Evolutionary conservation across 2,888 invertebrate species (phyloP).

Genomic region (Tribolium freemani): DNA sequence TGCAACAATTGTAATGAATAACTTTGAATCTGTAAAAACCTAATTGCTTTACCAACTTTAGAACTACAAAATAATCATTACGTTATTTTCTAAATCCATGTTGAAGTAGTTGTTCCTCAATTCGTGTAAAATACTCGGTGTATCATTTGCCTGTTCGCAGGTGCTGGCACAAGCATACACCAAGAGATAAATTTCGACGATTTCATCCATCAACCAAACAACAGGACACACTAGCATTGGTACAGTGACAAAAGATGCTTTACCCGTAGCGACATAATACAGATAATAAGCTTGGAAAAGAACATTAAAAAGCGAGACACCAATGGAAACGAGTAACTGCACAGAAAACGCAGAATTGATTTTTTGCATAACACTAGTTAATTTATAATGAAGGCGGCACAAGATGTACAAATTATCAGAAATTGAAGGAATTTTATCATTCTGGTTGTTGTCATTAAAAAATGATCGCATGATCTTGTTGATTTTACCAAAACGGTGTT

Average conservation of each 20-base stretch:
- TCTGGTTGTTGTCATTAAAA: background rate
- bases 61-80: conserved; percentile 44
- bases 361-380: conserved; percentile 52
- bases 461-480: conserved; percentile 49
- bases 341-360: conserved; percentile 55
- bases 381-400: conserved; percentile 57
- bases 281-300: conserved; percentile 58
- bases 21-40: conserved; percentile 65
- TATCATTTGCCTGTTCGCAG: conserved; percentile 64
- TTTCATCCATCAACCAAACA: conserved; percentile 56
- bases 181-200: conserved; percentile 55
- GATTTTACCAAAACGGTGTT: conserved; percentile 52
- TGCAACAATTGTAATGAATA: conserved; percentile 69
- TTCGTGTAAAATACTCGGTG: conserved; percentile 66
- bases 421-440: conserved; percentile 30
- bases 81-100: conserved; percentile 65
- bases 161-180: conserved; percentile 54
- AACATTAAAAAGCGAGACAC: conserved; percentile 53
- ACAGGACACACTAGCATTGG: conserved; percentile 48
- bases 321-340: conserved; percentile 53
- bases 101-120: conserved; percentile 64
- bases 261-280: conserved; percentile 52
- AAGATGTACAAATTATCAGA: conserved; percentile 50
- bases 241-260: conserved; percentile 27
- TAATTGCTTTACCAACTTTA: background rate